Evolutionary conservation across 2,888 invertebrate species (phyloP).

Genomic region (Lycaena phlaeas): DNA sequence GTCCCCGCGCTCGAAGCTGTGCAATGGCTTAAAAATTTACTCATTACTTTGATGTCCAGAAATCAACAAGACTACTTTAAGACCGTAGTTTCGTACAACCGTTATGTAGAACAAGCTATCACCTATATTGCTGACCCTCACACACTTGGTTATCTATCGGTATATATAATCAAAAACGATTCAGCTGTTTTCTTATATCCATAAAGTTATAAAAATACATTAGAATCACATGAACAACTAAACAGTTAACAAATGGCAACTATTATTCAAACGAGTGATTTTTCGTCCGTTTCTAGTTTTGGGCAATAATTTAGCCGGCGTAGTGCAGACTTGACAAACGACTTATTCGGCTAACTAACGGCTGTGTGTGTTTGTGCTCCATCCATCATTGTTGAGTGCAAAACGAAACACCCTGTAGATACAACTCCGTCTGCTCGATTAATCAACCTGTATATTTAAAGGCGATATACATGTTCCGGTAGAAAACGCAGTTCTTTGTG

Average conservation of each 20-base stretch:
- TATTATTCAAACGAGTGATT: conserved; percentile 17
- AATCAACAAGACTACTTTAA: no score
- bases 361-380: conserved; percentile 33
- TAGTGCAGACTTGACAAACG: conserved; percentile 32
- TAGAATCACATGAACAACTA: neutral
- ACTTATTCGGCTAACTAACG: conserved; percentile 39
- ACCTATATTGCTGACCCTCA: no score
- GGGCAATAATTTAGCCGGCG: conserved; percentile 15
- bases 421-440: conserved; percentile 49
- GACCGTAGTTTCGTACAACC: no score
- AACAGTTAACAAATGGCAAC: neutral
- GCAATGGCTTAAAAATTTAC: no score
- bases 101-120: no score
- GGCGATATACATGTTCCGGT: conserved; percentile 22
- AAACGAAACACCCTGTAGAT: conserved; percentile 51
- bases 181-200: no score
- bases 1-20: no score
- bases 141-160: no score
- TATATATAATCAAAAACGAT: no score
- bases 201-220: no score
- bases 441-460: conserved; percentile 44
- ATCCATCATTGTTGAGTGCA: conserved; percentile 55
- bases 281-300: conserved; percentile 14
- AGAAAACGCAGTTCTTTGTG: neutral
- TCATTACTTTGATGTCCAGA: no score